A percentile compares a stretch with the other conserved stretches of the same genome.
These are phyloP conservation scores for Andrena fulva DNA, from an alignment of 2,888 invertebrate genomes.

Conservation along the genomic window DNA sequence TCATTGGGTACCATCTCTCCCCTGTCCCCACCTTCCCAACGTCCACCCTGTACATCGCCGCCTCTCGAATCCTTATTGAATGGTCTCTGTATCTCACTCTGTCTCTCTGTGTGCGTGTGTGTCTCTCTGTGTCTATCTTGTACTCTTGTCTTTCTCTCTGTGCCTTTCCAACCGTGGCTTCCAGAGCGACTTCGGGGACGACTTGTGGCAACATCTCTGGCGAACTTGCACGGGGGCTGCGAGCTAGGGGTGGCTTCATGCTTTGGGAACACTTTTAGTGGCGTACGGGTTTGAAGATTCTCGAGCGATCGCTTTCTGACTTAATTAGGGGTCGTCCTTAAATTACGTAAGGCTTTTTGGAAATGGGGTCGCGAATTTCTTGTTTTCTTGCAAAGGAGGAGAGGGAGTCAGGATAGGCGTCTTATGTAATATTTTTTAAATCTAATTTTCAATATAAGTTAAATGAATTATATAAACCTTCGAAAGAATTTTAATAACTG, in stretches of 20 bases:
- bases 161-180: conserved; percentile 10
- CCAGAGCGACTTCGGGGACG: conserved; percentile 24
- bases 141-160: conserved; percentile 8
- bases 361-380: no score
- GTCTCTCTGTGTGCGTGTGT: not conserved
- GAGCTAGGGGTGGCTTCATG: not conserved
- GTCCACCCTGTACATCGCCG: conserved; percentile 6
- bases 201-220: not conserved
- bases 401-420: no score
- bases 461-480: no score
- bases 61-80: not conserved
- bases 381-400: no score
- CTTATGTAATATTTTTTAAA: no score
- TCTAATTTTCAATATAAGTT: no score
- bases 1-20: not conserved
- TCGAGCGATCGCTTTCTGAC: no score
- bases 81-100: not conserved
- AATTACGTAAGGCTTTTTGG: no score
- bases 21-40: not conserved
- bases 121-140: not conserved
- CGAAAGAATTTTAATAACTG: no score
- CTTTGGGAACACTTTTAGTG: not conserved
- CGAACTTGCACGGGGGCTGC: not conserved
- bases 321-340: no score
- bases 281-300: no score